Base-by-base conservation (phyloP, 2,888 invertebrate genomes). In the Molorchus minor region DNA sequence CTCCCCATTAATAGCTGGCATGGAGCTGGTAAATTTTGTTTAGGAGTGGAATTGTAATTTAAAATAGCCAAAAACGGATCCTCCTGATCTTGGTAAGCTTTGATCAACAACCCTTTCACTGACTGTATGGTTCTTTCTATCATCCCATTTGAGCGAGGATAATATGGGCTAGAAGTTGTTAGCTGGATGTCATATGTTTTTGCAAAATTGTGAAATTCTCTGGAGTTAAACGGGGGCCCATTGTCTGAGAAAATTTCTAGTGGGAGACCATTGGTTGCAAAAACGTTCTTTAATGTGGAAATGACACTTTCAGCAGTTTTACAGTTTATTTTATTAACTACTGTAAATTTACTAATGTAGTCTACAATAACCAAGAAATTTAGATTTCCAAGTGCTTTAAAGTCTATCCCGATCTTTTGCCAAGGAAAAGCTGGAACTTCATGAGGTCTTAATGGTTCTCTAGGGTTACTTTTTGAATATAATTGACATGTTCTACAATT, bases 341-440 rank as follows among this genome's bases (percentile, higher is more conserved):
- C 64, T 15, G 67, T 25, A 66, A 68, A 73, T 44, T 70, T 72
- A 3, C 61, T 56, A 45, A 65, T 60, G 58, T 68, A 71, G 56
- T 75, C 72, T 10, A 61, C 55, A n/a, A 66, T 51, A 8, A 72
- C 56, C 15, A 72, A 38, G 30, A 72, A 57, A 53, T 67, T 69
- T 30, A 60, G 52, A 5, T 19, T 54, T 1, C 35, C 55, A 10
- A 51, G 25, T 21, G 49, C 29, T 35, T 49, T 64, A 17, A 63
- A 62, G 40, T 67, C 62, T 3, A 56, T 45, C 2, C 58, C 61
- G 10, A 65, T 52, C 59, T 68, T 66, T 53, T 64, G 46, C 58
- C 60, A 67, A 16, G 61, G 62, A 7, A 51, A 29, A 13, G 49
- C 35, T 16, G 54, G 59, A 21, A 64, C 20, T 46, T 52, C 20